These are phyloP conservation scores for Pitta sordida DNA, from an alignment of 2,113 vertebrate species.

Conservation along the genomic window DNA sequence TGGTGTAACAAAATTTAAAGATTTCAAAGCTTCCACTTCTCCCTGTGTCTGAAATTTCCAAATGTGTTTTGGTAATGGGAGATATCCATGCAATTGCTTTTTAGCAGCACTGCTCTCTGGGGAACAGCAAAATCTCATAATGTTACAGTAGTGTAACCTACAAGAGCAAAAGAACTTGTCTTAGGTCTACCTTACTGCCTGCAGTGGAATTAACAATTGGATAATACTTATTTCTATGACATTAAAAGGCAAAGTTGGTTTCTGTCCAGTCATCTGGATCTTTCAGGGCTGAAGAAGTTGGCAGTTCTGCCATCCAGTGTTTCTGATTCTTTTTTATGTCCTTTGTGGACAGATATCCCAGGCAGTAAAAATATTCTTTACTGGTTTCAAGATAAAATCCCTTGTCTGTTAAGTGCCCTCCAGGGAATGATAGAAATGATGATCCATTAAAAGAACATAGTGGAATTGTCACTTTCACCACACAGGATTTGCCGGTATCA, in stretches of 20 bases:
- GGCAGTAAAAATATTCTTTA: background rate
- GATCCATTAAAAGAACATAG: background rate
- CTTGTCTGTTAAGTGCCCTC: background rate
- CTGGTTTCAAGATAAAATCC: background rate
- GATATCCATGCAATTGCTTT: background rate
- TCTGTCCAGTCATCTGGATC: background rate
- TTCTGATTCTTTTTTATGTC: background rate
- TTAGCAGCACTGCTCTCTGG: background rate
- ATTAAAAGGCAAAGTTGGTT: background rate
- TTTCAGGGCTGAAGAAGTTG: background rate
- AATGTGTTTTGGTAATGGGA: background rate
- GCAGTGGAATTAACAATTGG: background rate
- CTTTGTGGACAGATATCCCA: background rate
- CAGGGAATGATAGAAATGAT: background rate
- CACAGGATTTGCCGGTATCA: background rate
- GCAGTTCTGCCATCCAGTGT: background rate
- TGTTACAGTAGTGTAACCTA: background rate
- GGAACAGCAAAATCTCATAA: background rate
- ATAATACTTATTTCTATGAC: background rate
- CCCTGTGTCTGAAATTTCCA: background rate
- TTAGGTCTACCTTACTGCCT: background rate
- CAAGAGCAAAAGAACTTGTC: background rate
- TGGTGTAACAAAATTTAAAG: background rate
- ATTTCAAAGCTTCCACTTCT: background rate
- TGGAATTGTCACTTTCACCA: background rate